Evolutionary conservation across 1,140 invertebrate genomes (phyloP).

Genomic region (Marisa cornuarietis): DNA sequence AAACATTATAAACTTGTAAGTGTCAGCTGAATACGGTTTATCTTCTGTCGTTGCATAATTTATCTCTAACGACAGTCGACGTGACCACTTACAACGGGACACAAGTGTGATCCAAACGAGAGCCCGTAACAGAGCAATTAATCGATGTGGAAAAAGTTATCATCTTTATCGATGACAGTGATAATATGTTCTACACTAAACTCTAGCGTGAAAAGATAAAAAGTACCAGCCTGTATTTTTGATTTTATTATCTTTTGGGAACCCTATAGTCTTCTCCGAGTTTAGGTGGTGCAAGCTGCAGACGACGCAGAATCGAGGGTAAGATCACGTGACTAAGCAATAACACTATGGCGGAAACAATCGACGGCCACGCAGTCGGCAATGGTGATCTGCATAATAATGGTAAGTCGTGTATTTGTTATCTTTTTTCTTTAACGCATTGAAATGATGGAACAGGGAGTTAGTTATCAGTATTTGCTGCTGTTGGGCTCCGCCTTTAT

Average conservation of each 20-base stretch:
- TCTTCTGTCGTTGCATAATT: too few relatives aligned
- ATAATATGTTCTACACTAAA: background rate
- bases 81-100: too few relatives aligned
- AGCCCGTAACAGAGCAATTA: too few relatives aligned
- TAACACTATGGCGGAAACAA: constrained; percentile 17
- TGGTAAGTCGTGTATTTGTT: background rate
- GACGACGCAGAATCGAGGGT: background rate
- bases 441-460: background rate
- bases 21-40: too few relatives aligned
- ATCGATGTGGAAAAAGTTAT: too few relatives aligned
- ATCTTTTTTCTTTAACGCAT: background rate
- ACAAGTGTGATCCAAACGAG: too few relatives aligned
- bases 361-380: constrained; percentile 10
- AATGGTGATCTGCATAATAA: constrained; percentile 6
- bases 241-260: background rate
- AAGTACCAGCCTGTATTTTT: background rate
- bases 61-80: too few relatives aligned
- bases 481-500: too few relatives aligned
- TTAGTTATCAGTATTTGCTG: too few relatives aligned
- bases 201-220: background rate
- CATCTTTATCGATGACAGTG: background rate
- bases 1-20: too few relatives aligned
- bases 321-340: background rate
- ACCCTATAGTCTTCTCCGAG: background rate
- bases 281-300: background rate